Evolutionary conservation across 2,888 invertebrate species (phyloP).

Genomic region (Leptinotarsa peninsularis): DNA sequence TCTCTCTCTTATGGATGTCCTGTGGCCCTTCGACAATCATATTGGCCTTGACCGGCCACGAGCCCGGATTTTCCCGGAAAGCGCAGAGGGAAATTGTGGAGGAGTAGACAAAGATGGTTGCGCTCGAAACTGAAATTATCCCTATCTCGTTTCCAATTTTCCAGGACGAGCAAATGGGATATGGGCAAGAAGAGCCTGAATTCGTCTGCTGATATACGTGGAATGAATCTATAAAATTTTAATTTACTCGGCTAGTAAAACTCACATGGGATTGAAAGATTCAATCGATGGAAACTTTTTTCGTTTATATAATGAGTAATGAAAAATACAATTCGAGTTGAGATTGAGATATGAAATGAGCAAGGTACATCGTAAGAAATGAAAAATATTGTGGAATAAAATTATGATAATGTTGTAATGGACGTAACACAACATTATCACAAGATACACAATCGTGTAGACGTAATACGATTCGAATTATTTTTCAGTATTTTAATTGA

Average conservation of each 20-base stretch:
- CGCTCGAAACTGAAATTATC: slow-evolving; percentile 11
- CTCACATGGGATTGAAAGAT: no score
- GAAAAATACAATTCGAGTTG: no score
- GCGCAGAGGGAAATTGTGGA: slow-evolving; percentile 54
- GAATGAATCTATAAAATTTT: background rate
- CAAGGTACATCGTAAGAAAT: no score
- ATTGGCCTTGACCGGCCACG: slow-evolving; percentile 60
- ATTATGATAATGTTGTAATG: no score
- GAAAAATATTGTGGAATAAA: no score
- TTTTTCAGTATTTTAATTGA: no score
- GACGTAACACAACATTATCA: no score
- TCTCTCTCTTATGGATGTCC: background rate
- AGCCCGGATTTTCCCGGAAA: slow-evolving; percentile 54
- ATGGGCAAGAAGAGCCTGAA: background rate
- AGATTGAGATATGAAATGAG: no score
- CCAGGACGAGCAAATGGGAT: background rate
- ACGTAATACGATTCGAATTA: no score
- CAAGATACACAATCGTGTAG: no score
- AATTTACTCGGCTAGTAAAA: background rate
- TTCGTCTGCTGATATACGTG: background rate
- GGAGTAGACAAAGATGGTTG: slow-evolving; percentile 33
- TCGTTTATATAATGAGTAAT: no score
- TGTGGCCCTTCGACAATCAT: slow-evolving; percentile 35
- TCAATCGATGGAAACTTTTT: no score
- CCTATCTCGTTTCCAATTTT: slow-evolving; percentile 15